Conservation (phyloP, 1,140 invertebrate genomes). For the Papilio polytes region DNA sequence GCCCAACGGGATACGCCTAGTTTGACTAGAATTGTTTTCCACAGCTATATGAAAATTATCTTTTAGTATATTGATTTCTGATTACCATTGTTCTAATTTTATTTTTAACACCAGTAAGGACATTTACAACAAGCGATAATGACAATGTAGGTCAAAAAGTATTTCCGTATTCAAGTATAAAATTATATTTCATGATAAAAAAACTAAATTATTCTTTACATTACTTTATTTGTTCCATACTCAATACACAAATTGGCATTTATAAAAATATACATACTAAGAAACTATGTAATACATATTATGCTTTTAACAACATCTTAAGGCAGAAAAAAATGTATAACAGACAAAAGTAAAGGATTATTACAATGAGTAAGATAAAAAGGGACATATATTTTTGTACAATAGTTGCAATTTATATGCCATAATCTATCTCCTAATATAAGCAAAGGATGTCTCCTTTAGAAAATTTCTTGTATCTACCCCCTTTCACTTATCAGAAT, state of each 20-base stretch:
- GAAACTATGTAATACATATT: background rate
- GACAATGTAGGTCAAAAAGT: background rate
- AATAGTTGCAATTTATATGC: no score
- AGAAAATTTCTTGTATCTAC: background rate
- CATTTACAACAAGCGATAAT: background rate
- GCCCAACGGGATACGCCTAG: no score
- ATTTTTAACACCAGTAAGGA: background rate
- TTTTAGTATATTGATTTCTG: no score
- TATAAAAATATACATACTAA: background rate
- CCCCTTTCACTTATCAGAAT: background rate
- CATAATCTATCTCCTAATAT: no score
- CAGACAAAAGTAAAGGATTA: background rate
- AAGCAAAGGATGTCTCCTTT: no score
- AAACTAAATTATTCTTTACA: background rate
- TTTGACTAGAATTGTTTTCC: no score
- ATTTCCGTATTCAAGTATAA: background rate
- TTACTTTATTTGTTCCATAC: slow-evolving; percentile 22
- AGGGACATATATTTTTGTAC: no score
- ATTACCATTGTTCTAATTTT: background rate
- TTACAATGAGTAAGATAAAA: background rate
- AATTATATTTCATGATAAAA: background rate
- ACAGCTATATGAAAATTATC: no score
- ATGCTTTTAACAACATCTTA: background rate
- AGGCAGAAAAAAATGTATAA: background rate
- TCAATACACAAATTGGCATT: slow-evolving; percentile 1